A percentile compares a stretch with the other conserved stretches of the same genome.
Conservation (phyloP, 1,140 invertebrate species). For the Pararge aegeria region DNA sequence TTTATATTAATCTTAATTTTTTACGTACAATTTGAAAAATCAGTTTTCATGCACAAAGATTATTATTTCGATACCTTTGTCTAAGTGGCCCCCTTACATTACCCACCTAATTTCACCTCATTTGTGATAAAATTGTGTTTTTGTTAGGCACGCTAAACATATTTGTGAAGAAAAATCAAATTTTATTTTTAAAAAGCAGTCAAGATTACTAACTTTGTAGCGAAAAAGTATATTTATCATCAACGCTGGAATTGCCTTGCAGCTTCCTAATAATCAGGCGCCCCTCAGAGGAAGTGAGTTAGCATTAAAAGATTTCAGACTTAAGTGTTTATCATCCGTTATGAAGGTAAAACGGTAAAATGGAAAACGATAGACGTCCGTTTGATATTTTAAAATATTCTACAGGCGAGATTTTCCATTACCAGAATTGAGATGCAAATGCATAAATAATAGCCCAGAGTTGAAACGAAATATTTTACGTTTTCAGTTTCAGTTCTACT, state of each 20-base stretch:
- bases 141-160: too few species aligned
- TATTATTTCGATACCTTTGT: too few species aligned
- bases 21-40: too few species aligned
- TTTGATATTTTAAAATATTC: slow-evolving; percentile 26
- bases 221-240: neutral
- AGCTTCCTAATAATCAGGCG: neutral
- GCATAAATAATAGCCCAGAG: slow-evolving; percentile 13
- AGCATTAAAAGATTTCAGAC: slow-evolving; percentile 16
- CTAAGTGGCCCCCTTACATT: too few species aligned
- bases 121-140: too few species aligned
- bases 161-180: too few species aligned
- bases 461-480: slow-evolving; percentile 7
- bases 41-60: too few species aligned
- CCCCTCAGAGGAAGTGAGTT: neutral
- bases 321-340: slow-evolving; percentile 20
- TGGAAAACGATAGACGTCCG: slow-evolving; percentile 11
- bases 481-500: slow-evolving; percentile 10
- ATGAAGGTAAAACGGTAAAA: slow-evolving; percentile 1
- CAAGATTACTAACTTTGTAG: neutral
- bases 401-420: slow-evolving; percentile 12
- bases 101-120: too few species aligned
- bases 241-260: neutral
- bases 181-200: too few species aligned
- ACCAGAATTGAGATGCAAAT: slow-evolving; percentile 15
- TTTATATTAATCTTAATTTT: too few species aligned